Percentiles rank a stretch among this genome's conserved stretches.
Evolutionary conservation across 2,888 invertebrate genomes (phyloP).

Genomic region (Lepidochrysops patricia): DNA sequence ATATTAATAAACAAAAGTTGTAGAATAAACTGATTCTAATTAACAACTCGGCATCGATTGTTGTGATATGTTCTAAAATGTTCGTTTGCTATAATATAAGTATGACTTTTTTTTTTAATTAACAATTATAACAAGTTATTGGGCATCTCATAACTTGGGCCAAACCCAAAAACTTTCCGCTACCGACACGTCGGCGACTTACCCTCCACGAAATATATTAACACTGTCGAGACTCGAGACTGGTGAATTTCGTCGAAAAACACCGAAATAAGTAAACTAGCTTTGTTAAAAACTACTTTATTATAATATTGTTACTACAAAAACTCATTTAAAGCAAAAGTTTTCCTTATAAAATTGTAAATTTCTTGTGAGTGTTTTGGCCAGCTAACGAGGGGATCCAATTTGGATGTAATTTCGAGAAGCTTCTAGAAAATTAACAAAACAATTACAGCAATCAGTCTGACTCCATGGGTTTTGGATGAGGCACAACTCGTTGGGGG

Average conservation of each 20-base stretch:
- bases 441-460: conserved; percentile 59
- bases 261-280: conserved; percentile 26
- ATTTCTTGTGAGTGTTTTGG: neutral
- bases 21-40: too few species aligned
- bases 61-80: too few species aligned
- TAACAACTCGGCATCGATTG: too few species aligned
- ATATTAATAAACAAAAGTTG: too few species aligned
- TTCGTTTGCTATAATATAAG: too few species aligned
- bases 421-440: conserved; percentile 38
- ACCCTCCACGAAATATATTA: conserved; percentile 35
- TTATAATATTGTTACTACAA: neutral
- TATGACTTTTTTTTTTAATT: too few species aligned
- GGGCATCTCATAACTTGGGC: conserved; percentile 26
- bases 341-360: neutral
- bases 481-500: conserved; percentile 49
- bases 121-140: conserved; percentile 5
- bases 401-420: neutral
- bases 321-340: neutral
- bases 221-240: conserved; percentile 32
- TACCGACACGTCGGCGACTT: conserved; percentile 34
- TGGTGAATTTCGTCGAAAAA: conserved; percentile 39
- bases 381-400: neutral
- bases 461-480: conserved; percentile 43
- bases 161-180: conserved; percentile 26
- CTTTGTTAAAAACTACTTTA: conserved; percentile 15